Conservation (phyloP, 2,888 invertebrate genomes). For the Tipula vernalis region DNA sequence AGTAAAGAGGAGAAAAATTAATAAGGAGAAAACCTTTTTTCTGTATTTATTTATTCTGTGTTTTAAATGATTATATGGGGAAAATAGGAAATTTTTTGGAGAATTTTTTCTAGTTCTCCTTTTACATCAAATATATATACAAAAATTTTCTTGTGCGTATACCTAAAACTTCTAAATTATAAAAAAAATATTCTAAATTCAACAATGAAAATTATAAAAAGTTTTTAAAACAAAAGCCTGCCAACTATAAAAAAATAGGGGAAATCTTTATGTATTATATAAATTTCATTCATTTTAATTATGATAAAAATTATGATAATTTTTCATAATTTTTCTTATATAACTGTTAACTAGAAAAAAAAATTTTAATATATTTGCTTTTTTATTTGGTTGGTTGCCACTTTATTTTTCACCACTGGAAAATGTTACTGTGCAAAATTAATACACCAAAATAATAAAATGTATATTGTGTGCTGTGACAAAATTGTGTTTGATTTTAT, state of each 20-base stretch:
- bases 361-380: not conserved
- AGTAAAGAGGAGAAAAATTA: not conserved
- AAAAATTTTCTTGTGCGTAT: not conserved
- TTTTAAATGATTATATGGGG: not conserved
- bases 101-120: not conserved
- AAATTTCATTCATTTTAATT: not conserved
- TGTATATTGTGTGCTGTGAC: not conserved
- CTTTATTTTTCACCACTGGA: not conserved
- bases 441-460: not conserved
- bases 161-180: not conserved
- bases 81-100: not conserved
- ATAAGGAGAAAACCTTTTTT: not conserved
- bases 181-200: not conserved
- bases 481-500: not conserved
- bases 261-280: not conserved
- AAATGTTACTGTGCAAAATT: not conserved
- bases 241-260: not conserved
- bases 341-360: not conserved
- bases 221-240: not conserved
- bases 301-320: not conserved
- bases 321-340: not conserved
- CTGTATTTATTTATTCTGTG: not conserved
- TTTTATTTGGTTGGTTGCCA: not conserved
- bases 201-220: not conserved
- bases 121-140: not conserved